Percentiles rank a stretch among this genome's conserved stretches.
phyloP scores from a whole-genome alignment of 1,140 invertebrate species.

The Steinernema khuongi region DNA sequence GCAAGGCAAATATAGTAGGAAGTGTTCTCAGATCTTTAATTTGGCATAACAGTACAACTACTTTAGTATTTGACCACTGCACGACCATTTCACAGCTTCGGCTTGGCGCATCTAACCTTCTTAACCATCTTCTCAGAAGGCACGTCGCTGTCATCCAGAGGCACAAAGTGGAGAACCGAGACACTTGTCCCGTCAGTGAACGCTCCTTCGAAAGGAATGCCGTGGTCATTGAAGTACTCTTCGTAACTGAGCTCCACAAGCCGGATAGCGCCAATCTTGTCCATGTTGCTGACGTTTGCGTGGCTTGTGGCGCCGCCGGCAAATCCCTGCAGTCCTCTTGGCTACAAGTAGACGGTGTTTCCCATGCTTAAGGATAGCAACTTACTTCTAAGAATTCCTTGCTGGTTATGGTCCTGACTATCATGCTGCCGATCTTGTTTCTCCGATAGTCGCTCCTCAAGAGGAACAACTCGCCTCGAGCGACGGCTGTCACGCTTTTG shows the following conservation, averaged over 20 bases:
- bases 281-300: not conserved
- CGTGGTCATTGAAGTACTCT: not conserved
- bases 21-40: too few relatives aligned
- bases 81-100: not conserved
- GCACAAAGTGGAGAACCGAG: not conserved
- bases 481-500: not conserved
- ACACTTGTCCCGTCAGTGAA: not conserved
- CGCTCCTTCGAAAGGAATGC: not conserved
- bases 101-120: not conserved
- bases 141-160: not conserved
- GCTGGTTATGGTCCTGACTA: too few relatives aligned
- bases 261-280: not conserved
- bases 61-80: too few relatives aligned
- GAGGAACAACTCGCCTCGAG: not conserved
- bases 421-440: not conserved
- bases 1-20: too few relatives aligned
- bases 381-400: too few relatives aligned
- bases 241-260: not conserved
- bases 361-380: too few relatives aligned
- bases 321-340: too few relatives aligned
- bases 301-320: not conserved
- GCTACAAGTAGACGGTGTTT: too few relatives aligned
- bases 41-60: too few relatives aligned
- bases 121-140: not conserved
- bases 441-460: not conserved